Base-by-base conservation (phyloP, 2,797 vertebrate genomes). In the Gila robusta region DNA sequence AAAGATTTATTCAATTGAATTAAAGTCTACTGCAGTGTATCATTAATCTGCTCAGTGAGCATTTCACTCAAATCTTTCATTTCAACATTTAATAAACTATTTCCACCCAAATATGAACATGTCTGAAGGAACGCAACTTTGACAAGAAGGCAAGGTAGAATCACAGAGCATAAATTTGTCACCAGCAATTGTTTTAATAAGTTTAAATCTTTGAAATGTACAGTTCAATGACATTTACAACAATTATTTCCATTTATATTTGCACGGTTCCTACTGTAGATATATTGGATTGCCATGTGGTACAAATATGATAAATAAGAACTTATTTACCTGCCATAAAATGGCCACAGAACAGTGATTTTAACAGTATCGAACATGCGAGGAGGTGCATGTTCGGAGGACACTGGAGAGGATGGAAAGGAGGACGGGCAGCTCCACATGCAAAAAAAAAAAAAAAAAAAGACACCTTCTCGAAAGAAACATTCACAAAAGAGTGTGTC, bases 201-300 rank as follows among this genome's bases (percentile, higher is more conserved):
- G 91, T 93, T 94, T 94, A 94, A 94, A 90, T 94, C 94, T 90
- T 94, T 92, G 94, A 94, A 96, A 96, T 95, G 93, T 96, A 96
- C 95, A 96, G 94, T 92, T 94, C 88, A 91, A 93, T 92, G 92
- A 96, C 95, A 96, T 96, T 94, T 95, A 96, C 95, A 95, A 94
- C 96, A 95, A 93, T 94, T 94, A 95, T 90, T 92, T 91, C 28
- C 69, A 91, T 94, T 93, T 94, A 95, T 94, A 95, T 90, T 93
- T 93, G 91, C 94, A 92, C 94, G 90, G 93, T 90, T 91, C 91
- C 94, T 93, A 94, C 93, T 92, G 94, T 94, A 93, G 92, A 92
- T 93, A 93, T 92, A 91, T 87, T 89, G 91, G 91, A 93, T 95
- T 92, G 92, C 92, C 91, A 88, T 90, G 90, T 93, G 93, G 92